Percentiles rank a stretch among this genome's conserved stretches.
These are phyloP conservation scores for Addax nasomaculatus DNA, from an alignment of 2,113 vertebrate genomes.

Conservation along the genomic window DNA sequence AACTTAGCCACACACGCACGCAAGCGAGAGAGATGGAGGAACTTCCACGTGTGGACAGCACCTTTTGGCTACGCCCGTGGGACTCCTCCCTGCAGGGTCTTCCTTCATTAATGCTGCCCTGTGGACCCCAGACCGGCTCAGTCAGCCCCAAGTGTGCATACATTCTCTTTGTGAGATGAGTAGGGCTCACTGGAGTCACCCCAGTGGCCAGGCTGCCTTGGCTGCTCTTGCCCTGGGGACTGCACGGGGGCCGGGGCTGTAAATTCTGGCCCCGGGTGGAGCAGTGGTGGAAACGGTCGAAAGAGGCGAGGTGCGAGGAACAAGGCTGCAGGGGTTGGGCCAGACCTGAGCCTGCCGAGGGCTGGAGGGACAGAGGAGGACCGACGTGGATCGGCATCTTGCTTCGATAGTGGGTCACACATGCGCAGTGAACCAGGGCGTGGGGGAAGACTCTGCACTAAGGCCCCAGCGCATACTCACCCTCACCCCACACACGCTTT, in stretches of 20 bases:
- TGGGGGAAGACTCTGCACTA: background rate
- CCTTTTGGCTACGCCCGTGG: background rate
- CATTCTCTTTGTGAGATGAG: background rate
- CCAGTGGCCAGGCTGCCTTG: background rate
- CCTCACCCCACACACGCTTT: background rate
- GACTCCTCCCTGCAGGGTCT: background rate
- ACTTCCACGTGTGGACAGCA: background rate
- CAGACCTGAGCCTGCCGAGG: background rate
- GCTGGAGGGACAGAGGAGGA: background rate
- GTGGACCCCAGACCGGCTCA: background rate
- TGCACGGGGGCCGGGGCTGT: background rate
- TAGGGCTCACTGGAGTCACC: background rate
- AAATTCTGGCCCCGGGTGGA: background rate
- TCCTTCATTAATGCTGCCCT: background rate
- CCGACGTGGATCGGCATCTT: background rate
- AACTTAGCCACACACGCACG: background rate
- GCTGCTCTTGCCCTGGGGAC: background rate
- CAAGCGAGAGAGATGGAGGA: background rate
- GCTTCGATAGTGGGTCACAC: background rate
- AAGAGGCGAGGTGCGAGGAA: background rate
- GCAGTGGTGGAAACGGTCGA: background rate
- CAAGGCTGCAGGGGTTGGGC: background rate
- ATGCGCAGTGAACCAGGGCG: background rate
- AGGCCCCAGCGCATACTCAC: fast-evolving
- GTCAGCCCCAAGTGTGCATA: background rate